A percentile compares a stretch with the other conserved stretches of the same genome.
Conservation (phyloP, 1,140 invertebrate genomes). For the Atta texana region DNA sequence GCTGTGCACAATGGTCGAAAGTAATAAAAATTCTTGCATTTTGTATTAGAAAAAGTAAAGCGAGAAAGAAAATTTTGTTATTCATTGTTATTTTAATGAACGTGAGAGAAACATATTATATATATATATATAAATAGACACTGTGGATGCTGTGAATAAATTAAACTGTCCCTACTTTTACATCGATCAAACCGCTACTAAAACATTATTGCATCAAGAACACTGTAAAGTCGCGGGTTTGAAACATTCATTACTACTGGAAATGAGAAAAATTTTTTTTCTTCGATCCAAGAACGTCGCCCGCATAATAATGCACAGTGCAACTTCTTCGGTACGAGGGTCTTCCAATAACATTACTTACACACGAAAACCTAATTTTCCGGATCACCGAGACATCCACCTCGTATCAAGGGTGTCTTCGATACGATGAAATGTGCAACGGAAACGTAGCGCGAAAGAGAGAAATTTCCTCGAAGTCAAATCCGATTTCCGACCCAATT, state of each 20-base stretch:
- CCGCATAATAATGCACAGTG: constrained; percentile 9
- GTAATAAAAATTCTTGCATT: background rate
- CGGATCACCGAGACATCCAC: constrained; percentile 25
- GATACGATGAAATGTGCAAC: constrained; percentile 20
- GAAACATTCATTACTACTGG: constrained; percentile 17
- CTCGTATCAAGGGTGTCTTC: background rate
- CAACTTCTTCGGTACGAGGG: background rate
- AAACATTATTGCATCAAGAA: background rate
- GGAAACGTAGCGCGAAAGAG: constrained; percentile 27
- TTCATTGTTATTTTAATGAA: background rate
- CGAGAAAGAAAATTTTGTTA: background rate
- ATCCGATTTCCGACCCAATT: constrained; percentile 61
- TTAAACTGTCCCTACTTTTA: background rate
- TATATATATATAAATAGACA: background rate
- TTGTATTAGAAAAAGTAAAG: background rate
- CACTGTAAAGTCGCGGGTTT: background rate
- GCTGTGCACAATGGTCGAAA: background rate
- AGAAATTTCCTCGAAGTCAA: constrained; percentile 34
- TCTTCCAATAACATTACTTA: constrained; percentile 20
- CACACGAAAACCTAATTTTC: constrained; percentile 39
- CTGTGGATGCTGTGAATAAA: background rate
- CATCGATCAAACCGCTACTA: background rate
- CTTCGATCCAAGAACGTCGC: background rate
- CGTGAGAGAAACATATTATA: background rate
- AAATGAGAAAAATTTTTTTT: constrained; percentile 3